Percentiles rank a stretch among this genome's conserved stretches.
phyloP scores from a whole-genome alignment of 2,113 vertebrate species.

The Emydocephalus ijimae region DNA sequence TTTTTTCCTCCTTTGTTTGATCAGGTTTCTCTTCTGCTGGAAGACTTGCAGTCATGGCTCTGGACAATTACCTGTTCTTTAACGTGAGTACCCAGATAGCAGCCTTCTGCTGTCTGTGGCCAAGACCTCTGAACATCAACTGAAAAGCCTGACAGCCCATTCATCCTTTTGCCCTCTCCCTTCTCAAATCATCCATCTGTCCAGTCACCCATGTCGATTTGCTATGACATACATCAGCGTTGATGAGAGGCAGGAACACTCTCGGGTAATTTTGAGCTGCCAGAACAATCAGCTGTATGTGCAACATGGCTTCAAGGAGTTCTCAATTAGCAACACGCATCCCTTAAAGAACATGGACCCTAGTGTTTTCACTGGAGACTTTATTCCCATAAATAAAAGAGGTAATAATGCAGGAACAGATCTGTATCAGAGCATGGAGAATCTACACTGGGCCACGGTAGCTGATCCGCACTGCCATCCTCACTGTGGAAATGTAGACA shows the following conservation, averaged over 20 bases:
- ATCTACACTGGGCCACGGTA: slow-evolving; percentile 77
- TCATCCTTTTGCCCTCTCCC: slow-evolving; percentile 39
- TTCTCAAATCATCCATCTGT: slow-evolving; percentile 60
- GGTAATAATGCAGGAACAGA: slow-evolving; percentile 57
- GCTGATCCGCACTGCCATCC: slow-evolving; percentile 66
- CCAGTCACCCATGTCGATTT: slow-evolving; percentile 67
- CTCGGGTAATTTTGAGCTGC: slow-evolving; percentile 74
- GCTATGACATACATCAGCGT: slow-evolving; percentile 70
- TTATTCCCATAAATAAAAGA: slow-evolving; percentile 45
- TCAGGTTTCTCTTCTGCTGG: slow-evolving; percentile 60
- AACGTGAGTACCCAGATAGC: slow-evolving; percentile 75
- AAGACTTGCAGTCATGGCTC: slow-evolving; percentile 44
- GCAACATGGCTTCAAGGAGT: slow-evolving; percentile 77
- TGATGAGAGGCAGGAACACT: slow-evolving; percentile 70
- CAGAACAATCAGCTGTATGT: slow-evolving; percentile 76
- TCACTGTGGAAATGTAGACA: slow-evolving; percentile 75
- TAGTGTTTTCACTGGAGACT: slow-evolving; percentile 51
- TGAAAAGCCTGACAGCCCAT: slow-evolving; percentile 68
- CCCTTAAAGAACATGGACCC: slow-evolving; percentile 66
- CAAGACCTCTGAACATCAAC: slow-evolving; percentile 76
- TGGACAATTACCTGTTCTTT: slow-evolving; percentile 72
- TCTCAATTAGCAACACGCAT: slow-evolving; percentile 67
- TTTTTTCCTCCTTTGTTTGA: slow-evolving; percentile 57
- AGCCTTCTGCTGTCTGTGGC: slow-evolving; percentile 67
- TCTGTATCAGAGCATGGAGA: slow-evolving; percentile 86